Conservation (phyloP, 2,888 invertebrate species). For the Mesorhabditis sp. region DNA sequence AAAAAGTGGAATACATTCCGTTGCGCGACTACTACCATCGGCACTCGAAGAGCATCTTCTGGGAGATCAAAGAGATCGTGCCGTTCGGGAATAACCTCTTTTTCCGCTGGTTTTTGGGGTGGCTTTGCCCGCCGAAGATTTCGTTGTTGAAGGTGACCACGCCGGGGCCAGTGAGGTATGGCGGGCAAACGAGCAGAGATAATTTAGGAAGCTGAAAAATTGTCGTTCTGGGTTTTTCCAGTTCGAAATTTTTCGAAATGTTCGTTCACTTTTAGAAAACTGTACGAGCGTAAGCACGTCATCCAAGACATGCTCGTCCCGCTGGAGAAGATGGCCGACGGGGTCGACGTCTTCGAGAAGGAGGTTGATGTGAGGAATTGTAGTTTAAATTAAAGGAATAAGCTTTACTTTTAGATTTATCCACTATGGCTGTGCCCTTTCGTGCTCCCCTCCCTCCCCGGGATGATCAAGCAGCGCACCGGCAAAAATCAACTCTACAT, state of each 20-base stretch:
- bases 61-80: slow-evolving; percentile 80
- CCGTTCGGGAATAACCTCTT: slow-evolving; percentile 76
- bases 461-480: slow-evolving; percentile 68
- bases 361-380: slow-evolving; percentile 66
- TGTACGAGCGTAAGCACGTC: slow-evolving; percentile 76
- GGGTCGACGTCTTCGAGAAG: slow-evolving; percentile 69
- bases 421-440: slow-evolving; percentile 82
- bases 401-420: slow-evolving; percentile 63
- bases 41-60: slow-evolving; percentile 76
- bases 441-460: slow-evolving; percentile 69
- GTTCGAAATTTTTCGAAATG: no score
- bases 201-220: neutral
- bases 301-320: slow-evolving; percentile 80
- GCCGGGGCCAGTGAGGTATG: slow-evolving; percentile 14
- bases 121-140: slow-evolving; percentile 80
- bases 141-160: slow-evolving; percentile 69
- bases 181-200: neutral
- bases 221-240: neutral
- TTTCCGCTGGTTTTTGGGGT: slow-evolving; percentile 74
- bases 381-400: neutral
- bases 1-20: slow-evolving; percentile 68
- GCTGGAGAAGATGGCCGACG: slow-evolving; percentile 66
- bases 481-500: slow-evolving; percentile 70
- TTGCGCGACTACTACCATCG: slow-evolving; percentile 78
- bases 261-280: slow-evolving; percentile 18